Evolutionary conservation across 2,797 vertebrate genomes (phyloP), one percentile per base, ranked within the genome.

Genomic region (Galaxias olidus): DNA sequence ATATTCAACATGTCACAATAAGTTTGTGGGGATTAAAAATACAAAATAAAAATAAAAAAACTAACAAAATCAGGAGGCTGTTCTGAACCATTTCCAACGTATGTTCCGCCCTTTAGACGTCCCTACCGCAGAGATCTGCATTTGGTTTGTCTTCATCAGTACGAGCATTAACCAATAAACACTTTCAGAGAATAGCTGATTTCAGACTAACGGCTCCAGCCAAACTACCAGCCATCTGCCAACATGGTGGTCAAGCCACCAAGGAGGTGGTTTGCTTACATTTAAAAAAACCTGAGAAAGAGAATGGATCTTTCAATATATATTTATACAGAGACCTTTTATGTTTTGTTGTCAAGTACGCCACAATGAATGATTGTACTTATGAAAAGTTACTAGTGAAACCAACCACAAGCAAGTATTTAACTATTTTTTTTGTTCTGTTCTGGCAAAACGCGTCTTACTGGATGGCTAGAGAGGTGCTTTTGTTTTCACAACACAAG

Each of bases 221-320:
- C n/a, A n/a, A n/a, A 81, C 30, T 0, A 50, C 70, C 56, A 60
- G 50, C 65, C 9, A 48, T 59, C 64, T 47, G 66, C 71, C 69
- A 70, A 72, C 59, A 61, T 59, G 76, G 74, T 75, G 71, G 77
- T 67, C 70, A 48, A 69, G 73, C 68, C 52, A 62, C 63, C 81
- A 68, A 30, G 6, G 30, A 30, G 65, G 78, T 85, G 84, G 82
- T 80, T 80, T 65, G 70, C 78, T 74, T 76, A 77, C 57, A 59
- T 81, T 81, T 76, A 69, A 76, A 77, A n/a, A 79, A 86, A 87
- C 88, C 86, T 89, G 88, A 89, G 84, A 86, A 74, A 71, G 61
- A 81, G 69, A 79, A 70, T 56, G 44, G 73, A 75, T 71, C 63
- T 15, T 77, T 74, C 73, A 75, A 81, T 74, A 58, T 63, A 71